These are phyloP conservation scores for Atethmia centrago DNA, from an alignment of 2,888 invertebrate species.

Conservation along the genomic window DNA sequence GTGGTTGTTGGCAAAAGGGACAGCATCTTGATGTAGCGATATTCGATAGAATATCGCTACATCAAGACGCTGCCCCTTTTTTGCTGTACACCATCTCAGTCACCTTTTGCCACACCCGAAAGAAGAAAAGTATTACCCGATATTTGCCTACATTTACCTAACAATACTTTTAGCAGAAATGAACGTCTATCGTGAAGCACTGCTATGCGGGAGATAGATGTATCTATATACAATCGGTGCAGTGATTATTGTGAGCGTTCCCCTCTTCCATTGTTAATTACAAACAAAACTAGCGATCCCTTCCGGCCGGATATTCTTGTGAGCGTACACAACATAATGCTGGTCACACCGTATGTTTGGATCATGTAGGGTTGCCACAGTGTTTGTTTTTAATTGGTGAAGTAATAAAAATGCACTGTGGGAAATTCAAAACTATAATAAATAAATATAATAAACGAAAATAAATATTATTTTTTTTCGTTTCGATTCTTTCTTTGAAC, in stretches of 20 bases:
- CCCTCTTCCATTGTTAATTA: conserved; percentile 64
- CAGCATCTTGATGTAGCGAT: too few species aligned
- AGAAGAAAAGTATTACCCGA: not conserved
- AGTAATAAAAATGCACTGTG: too few species aligned
- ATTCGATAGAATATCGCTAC: not conserved
- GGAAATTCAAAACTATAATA: not conserved
- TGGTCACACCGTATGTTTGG: conserved; percentile 43
- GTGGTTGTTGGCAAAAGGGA: too few species aligned
- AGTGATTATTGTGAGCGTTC: conserved; percentile 37
- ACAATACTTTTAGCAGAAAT: not conserved
- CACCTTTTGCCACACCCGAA: not conserved
- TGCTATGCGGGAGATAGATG: not conserved
- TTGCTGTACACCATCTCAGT: not conserved
- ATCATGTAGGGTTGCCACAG: conserved; percentile 37
- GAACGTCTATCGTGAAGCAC: not conserved
- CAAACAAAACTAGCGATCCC: conserved; percentile 63
- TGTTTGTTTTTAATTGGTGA: not conserved
- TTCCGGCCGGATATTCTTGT: conserved; percentile 60
- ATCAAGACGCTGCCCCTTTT: too few species aligned
- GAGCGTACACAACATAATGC: conserved; percentile 28
- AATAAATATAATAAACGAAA: too few species aligned
- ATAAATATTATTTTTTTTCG: rapidly evolving
- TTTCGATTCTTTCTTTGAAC: not conserved
- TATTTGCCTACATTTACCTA: not conserved
- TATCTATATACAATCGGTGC: conserved; percentile 21